Evolutionary conservation across 2,113 vertebrate species (phyloP).

Genomic region (Hydrochoerus hydrochaeris): DNA sequence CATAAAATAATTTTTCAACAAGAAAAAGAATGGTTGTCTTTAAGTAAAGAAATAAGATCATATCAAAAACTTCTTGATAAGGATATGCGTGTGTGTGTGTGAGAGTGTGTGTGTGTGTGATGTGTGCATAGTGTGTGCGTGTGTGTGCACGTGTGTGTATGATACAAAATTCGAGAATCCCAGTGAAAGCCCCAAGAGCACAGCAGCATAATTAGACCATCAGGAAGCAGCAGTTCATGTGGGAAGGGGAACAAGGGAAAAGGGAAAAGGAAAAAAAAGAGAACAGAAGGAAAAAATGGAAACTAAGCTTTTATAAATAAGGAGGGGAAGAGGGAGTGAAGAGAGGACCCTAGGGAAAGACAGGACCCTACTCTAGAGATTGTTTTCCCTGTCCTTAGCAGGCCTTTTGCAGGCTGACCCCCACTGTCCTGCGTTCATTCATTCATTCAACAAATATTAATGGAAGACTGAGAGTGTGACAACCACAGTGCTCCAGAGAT

Average conservation of each 20-base stretch:
- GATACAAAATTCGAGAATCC: background rate
- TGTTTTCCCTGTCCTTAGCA: background rate
- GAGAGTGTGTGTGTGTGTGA: too few species aligned
- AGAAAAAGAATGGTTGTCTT: background rate
- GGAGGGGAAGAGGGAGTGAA: background rate
- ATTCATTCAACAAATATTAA: background rate
- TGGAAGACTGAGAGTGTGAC: background rate
- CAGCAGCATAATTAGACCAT: background rate
- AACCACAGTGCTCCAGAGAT: background rate
- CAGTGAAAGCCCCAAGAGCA: background rate
- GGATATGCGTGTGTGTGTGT: background rate
- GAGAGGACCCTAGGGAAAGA: background rate
- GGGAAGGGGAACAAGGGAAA: background rate
- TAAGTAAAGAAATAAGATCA: background rate
- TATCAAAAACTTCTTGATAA: background rate
- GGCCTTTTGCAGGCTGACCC: background rate
- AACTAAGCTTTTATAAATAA: background rate
- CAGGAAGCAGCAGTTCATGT: background rate
- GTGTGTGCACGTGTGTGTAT: background rate
- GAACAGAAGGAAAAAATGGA: background rate
- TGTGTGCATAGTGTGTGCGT: background rate
- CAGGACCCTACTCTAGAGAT: background rate
- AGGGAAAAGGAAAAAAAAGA: background rate
- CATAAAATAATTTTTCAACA: background rate
- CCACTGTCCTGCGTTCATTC: background rate